Conservation (phyloP, 2,888 invertebrate species). For the Sarcophaga variegata region DNA sequence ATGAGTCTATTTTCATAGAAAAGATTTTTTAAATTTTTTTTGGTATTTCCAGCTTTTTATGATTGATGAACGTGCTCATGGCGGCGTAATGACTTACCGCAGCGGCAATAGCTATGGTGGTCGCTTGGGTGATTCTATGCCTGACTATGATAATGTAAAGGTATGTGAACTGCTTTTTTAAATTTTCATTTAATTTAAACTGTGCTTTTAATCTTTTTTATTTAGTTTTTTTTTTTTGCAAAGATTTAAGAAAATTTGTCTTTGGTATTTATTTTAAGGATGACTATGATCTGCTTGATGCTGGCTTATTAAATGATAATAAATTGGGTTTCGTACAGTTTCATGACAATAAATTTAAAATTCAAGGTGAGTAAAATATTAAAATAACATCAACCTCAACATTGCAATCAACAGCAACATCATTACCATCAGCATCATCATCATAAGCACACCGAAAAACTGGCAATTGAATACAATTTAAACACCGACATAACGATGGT, state of each 20-base stretch:
- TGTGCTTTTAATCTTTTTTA: constrained; percentile 38
- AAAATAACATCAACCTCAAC: constrained; percentile 65
- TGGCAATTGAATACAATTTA: constrained; percentile 51
- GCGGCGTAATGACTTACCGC: constrained; percentile 83
- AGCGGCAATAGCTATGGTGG: constrained; percentile 83
- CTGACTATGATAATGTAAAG: constrained; percentile 88
- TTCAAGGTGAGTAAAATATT: constrained; percentile 79
- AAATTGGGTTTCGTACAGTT: constrained; percentile 81
- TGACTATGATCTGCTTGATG: constrained; percentile 80
- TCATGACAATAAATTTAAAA: constrained; percentile 81
- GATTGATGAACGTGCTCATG: constrained; percentile 84
- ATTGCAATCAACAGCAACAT: background rate
- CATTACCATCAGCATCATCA: too few relatives aligned
- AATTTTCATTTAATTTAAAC: background rate
- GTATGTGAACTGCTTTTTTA: constrained; percentile 75
- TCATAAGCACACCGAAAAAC: background rate
- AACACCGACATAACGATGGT: constrained; percentile 14
- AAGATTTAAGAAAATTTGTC: constrained; percentile 8
- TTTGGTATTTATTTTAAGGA: constrained; percentile 75
- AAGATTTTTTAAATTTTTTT: too few relatives aligned
- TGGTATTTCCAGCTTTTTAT: constrained; percentile 78
- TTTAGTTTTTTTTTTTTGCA: constrained; percentile 57
- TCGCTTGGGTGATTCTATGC: constrained; percentile 82
- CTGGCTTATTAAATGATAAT: constrained; percentile 80
- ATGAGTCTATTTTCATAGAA: too few relatives aligned